Conservation (phyloP, 1,140 invertebrate species). For the Pogonognathellus flavescens region DNA sequence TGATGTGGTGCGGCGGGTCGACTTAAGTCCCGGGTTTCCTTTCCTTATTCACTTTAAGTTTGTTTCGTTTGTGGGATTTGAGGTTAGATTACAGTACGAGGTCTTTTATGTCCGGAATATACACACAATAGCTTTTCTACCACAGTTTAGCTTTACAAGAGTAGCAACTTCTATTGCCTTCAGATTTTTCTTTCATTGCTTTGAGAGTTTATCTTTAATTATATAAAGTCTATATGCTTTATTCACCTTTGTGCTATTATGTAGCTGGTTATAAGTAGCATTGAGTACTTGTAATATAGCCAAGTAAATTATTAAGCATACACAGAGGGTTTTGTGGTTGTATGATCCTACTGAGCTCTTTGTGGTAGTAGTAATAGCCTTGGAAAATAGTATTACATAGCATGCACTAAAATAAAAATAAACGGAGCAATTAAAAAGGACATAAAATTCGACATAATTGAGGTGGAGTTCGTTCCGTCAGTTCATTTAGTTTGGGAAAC, state of each 20-base stretch:
- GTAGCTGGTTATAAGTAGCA: too few relatives aligned
- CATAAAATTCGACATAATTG: conserved; percentile 41
- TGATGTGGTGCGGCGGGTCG: not conserved
- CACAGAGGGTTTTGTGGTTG: too few relatives aligned
- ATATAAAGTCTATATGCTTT: too few relatives aligned
- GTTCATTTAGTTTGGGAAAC: not conserved
- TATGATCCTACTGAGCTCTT: too few relatives aligned
- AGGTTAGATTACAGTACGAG: not conserved
- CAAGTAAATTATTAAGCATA: too few relatives aligned
- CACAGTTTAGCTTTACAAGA: too few relatives aligned
- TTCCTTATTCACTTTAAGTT: not conserved
- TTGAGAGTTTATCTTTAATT: too few relatives aligned
- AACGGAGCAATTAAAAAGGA: conserved; percentile 34
- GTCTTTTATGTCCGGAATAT: conserved; percentile 9
- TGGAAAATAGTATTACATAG: not conserved
- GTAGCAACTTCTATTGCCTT: too few relatives aligned
- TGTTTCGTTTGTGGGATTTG: conserved; percentile 21
- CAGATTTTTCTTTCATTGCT: too few relatives aligned
- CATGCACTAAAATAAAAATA: conserved; percentile 40
- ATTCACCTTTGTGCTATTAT: too few relatives aligned
- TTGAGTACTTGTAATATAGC: too few relatives aligned
- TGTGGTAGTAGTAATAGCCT: not conserved
- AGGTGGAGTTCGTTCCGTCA: conserved; percentile 11
- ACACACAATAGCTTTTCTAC: not conserved
- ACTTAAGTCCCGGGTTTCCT: not conserved